Conservation (phyloP, 1,140 invertebrate genomes). For the Gonioctena quinquepunctata region DNA sequence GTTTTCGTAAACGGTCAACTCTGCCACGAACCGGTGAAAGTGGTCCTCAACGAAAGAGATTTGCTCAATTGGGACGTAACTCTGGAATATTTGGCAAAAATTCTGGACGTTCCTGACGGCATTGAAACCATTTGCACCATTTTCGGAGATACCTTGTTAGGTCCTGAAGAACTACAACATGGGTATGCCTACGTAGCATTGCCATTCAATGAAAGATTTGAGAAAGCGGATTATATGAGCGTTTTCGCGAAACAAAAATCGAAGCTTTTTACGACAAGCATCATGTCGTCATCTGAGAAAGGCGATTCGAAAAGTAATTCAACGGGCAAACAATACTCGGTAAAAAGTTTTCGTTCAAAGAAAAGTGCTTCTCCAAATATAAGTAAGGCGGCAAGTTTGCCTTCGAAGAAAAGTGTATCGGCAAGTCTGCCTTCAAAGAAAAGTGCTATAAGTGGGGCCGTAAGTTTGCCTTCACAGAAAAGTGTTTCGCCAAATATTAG, state of each 20-base stretch:
- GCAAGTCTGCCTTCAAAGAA: no score
- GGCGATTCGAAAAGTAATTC: no score
- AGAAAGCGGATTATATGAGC: not conserved
- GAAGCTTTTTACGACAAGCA: no score
- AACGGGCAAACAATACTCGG: no score
- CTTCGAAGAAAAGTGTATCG: no score
- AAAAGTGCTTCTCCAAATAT: no score
- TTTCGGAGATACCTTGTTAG: not conserved
- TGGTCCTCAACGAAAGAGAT: not conserved
- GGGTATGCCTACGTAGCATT: conserved; percentile 5
- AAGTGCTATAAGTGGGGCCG: no score
- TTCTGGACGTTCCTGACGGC: conserved; percentile 4
- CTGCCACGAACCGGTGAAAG: not conserved
- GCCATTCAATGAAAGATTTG: conserved; percentile 10
- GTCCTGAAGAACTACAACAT: not conserved
- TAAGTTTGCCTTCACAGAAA: no score
- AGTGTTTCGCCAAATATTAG: no score
- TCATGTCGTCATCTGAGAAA: no score
- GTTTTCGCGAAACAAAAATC: not conserved
- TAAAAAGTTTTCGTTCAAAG: no score
- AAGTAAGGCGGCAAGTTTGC: no score
- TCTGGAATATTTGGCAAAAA: not conserved
- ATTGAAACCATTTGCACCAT: not conserved
- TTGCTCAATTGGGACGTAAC: not conserved
- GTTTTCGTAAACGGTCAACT: not conserved